Conservation (phyloP, 2,888 invertebrate species). For the Drosophila macrothrix region DNA sequence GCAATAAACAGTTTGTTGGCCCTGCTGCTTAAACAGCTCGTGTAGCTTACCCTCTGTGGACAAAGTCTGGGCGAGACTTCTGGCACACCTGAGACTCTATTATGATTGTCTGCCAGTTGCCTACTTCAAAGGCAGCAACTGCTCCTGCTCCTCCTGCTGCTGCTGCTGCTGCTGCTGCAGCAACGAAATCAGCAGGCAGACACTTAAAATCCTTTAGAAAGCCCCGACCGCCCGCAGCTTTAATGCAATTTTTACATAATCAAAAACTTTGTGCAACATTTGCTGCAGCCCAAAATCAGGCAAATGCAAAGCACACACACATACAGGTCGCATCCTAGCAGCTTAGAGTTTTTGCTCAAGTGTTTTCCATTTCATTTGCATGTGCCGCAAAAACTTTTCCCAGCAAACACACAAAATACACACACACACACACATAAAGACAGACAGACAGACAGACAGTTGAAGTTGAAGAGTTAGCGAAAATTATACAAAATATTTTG, state of each 20-base stretch:
- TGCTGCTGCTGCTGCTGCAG: background rate
- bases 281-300: slow-evolving; percentile 55
- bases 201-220: slow-evolving; percentile 23
- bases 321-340: slow-evolving; percentile 46
- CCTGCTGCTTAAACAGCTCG: slow-evolving; percentile 39
- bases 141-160: background rate
- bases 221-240: slow-evolving; percentile 45
- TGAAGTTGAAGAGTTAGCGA: slow-evolving; percentile 60
- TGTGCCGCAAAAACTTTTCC: slow-evolving; percentile 68
- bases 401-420: slow-evolving; percentile 49
- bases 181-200: slow-evolving; percentile 20
- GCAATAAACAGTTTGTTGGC: slow-evolving; percentile 51
- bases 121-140: slow-evolving; percentile 42
- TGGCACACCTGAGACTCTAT: slow-evolving; percentile 57
- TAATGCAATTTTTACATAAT: slow-evolving; percentile 71
- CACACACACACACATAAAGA: slow-evolving; percentile 7
- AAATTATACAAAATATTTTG: slow-evolving; percentile 72
- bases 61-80: slow-evolving; percentile 29
- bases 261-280: slow-evolving; percentile 67
- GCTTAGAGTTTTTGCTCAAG: slow-evolving; percentile 68
- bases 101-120: slow-evolving; percentile 53
- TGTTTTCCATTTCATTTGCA: slow-evolving; percentile 81
- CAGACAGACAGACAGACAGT: slow-evolving; percentile 27
- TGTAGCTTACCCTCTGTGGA: slow-evolving; percentile 5
- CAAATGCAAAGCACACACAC: slow-evolving; percentile 35